These are phyloP conservation scores for Natrix natrix DNA, from an alignment of 2,797 vertebrate species.

Conservation along the genomic window DNA sequence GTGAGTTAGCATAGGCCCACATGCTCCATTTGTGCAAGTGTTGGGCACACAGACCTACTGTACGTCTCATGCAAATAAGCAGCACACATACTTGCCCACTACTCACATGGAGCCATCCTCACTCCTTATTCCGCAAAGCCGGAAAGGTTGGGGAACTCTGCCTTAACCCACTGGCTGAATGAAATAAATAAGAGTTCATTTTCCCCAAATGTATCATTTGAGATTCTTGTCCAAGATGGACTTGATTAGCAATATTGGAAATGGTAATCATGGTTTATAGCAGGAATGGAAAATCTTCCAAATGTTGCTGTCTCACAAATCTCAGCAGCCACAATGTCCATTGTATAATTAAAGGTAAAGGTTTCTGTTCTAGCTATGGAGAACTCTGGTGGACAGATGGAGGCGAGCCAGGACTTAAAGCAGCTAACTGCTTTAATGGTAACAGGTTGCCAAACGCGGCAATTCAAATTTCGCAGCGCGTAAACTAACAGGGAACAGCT, in stretches of 20 bases:
- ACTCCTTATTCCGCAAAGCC: not conserved
- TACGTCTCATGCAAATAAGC: not conserved
- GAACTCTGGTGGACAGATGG: too few relatives aligned
- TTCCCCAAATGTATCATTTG: not conserved
- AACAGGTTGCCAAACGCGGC: too few relatives aligned
- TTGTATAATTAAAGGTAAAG: not conserved
- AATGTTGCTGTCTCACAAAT: not conserved
- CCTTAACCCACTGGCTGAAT: not conserved
- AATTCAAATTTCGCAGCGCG: too few relatives aligned
- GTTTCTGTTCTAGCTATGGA: too few relatives aligned
- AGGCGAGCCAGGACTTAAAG: too few relatives aligned
- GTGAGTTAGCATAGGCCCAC: rapidly evolving
- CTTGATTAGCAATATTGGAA: not conserved
- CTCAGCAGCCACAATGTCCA: not conserved
- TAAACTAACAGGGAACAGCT: too few relatives aligned
- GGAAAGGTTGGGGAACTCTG: not conserved
- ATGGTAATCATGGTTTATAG: not conserved
- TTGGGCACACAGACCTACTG: not conserved
- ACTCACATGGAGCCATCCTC: not conserved
- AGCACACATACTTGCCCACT: not conserved
- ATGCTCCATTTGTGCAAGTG: not conserved
- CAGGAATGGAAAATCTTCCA: not conserved
- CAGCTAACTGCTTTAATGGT: too few relatives aligned
- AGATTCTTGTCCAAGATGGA: not conserved
- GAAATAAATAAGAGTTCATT: not conserved